Base-by-base conservation (phyloP, 2,888 invertebrate genomes). In the Ochropacha duplaris region DNA sequence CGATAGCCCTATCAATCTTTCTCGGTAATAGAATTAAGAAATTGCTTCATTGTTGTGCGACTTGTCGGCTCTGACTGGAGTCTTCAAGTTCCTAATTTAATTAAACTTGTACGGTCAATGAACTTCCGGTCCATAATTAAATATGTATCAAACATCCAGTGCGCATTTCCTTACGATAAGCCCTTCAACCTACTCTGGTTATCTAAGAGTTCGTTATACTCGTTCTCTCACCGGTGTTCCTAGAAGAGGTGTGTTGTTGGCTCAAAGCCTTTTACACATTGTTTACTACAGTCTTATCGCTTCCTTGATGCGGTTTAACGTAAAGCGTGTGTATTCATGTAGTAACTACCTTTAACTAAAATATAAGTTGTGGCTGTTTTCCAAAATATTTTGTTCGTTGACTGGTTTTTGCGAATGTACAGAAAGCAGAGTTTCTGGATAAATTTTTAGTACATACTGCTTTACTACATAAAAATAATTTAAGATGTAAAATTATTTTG, bases 1-100 rank as follows among this genome's bases (percentile, higher is more conserved):
- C 87, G 76, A 89, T 86, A 70, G 72, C 64, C 75, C 79, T 85
- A 89, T 88, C 81, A 88, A 85, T 88, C 83, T 83, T 74, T 66
- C 66, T 67, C 58, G 61, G 66, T 77, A 76, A 77, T 78, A 71
- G 73, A 76, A 75, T 74, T 74, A 69, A 72, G 26, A 78, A 76
- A 83, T 78, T 76, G 70, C 72, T 78, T 80, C 74, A 83, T 81
- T 83, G 83, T 84, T 65, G 19, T 44, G 44, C 16, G 44, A 44
- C 44, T 70, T 59, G 36, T 49, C 60, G 61, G 57, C 34, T 54
- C 54, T 57, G 56, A 63, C 65, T 58, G 36, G 12, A 56, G 50
- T 57, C 60, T 61, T 50, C 57, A 54, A 59, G 54, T 55, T 61
- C 44, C 55, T 69, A 71, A 73, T 66, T 70, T 66, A 73, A 78